phyloP scores from a whole-genome alignment of 2,113 vertebrate species.

The Gambusia holbrooki region DNA sequence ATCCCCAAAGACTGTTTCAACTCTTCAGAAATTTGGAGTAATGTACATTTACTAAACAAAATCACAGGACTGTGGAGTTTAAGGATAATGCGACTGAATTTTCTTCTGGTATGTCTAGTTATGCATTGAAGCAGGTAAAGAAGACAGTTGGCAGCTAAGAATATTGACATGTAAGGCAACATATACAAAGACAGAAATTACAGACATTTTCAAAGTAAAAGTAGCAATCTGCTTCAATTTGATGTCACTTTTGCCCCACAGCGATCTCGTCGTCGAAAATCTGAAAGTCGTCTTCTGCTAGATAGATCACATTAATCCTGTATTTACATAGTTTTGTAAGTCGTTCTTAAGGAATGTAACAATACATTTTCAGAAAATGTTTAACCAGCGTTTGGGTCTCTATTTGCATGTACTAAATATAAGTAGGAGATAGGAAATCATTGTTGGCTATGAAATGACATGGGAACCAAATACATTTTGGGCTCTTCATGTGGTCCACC shows the following conservation, averaged over 20 bases:
- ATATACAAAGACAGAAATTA: neutral
- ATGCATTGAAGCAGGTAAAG: too few relatives aligned
- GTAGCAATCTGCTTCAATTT: neutral
- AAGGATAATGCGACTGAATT: too few relatives aligned
- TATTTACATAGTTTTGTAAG: neutral
- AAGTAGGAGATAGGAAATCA: constrained; percentile 49
- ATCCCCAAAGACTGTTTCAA: too few relatives aligned
- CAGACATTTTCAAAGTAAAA: neutral
- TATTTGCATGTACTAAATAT: constrained; percentile 18
- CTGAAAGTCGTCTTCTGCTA: neutral
- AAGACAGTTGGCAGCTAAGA: neutral
- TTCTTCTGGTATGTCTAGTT: neutral
- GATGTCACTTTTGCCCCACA: neutral
- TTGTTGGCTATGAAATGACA: constrained; percentile 54
- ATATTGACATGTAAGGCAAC: neutral
- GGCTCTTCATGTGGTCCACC: constrained; percentile 84
- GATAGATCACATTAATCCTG: neutral
- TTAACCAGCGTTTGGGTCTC: neutral
- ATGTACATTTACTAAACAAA: too few relatives aligned
- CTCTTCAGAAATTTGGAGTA: too few relatives aligned
- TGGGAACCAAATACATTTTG: constrained; percentile 74
- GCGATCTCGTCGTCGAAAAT: too few relatives aligned
- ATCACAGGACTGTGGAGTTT: too few relatives aligned
- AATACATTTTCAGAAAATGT: neutral
- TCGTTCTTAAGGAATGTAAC: neutral